Evolutionary conservation across 2,113 vertebrate species (phyloP), one percentile per base, ranked within the genome.

Genomic region (Sebastes schlegelii): DNA sequence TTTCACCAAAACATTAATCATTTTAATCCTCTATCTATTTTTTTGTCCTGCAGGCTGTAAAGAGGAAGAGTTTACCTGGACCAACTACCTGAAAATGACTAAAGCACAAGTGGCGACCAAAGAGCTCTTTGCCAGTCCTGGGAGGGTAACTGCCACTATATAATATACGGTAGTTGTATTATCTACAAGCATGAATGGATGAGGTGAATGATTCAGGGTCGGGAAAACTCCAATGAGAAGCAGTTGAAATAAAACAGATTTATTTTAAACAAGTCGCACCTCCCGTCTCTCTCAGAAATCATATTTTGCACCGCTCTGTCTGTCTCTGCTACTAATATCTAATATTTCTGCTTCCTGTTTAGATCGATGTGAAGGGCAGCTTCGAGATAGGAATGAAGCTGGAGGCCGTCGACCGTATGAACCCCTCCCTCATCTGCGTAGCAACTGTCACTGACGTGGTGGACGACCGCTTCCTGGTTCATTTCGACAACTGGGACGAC

Each of bases 401-500:
- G 3, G 98, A 99, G 86, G 98, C 98, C 0, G 98, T 99, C 8
- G 98, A 99, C 86, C 97, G 98, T 64, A 99, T 99, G 98, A 99
- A 99, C 92, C 98, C 98, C 0, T 99, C 97, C 60, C 96, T 99
- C 64, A 95, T 99, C 93, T 99, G 98, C 1, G 98, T 99, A 80
- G 98, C 98, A 89, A 99, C 98, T 6, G 97, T 99, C 92, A 99
- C 98, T 0, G 98, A 99, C 0, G 94, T 97, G 80, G 97, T 99
- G 83, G 97, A 97, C 63, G 86, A 95, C 79, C 97, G 97, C 65
- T 99, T 99, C 92, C 95, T 99, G 88, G 98, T 99, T 92, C 98
- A 99, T 93, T 99, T 99, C 88, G 98, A 99, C 92, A 98, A 99
- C 96, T 99, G 98, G 98, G 98, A 99, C 42, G 98, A 99, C 89